These are phyloP conservation scores for Hetaerina titia DNA, from an alignment of 2,888 invertebrate species.

Conservation along the genomic window DNA sequence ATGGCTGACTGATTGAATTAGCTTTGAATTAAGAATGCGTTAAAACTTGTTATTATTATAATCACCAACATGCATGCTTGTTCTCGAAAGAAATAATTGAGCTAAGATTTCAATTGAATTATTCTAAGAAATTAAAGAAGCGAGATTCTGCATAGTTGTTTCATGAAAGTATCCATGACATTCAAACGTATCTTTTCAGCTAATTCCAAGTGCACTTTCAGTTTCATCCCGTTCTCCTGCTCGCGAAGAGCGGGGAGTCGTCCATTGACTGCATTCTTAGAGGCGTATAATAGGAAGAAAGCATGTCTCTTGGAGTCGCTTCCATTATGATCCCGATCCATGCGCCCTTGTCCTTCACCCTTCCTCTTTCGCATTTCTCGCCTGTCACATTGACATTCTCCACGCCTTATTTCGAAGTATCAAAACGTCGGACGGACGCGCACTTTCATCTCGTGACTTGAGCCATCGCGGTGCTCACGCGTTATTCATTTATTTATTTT, in stretches of 20 bases:
- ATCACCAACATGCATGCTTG: too few species aligned
- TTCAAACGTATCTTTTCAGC: not conserved
- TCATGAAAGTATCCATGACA: not conserved
- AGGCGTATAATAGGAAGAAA: conserved; percentile 32
- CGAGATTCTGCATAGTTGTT: not conserved
- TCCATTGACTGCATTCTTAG: conserved; percentile 15
- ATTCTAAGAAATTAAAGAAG: too few species aligned
- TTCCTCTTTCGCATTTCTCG: not conserved
- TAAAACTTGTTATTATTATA: too few species aligned
- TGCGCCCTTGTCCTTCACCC: conserved; percentile 28
- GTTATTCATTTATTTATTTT: not conserved
- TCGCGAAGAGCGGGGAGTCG: not conserved
- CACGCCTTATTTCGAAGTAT: not conserved
- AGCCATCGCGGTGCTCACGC: not conserved
- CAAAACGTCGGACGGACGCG: not conserved
- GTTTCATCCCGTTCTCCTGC: not conserved
- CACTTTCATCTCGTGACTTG: not conserved
- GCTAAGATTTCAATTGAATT: too few species aligned
- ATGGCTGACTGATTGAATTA: too few species aligned
- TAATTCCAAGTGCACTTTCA: not conserved
- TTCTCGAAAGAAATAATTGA: too few species aligned
- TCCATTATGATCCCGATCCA: not conserved
- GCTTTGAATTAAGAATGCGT: too few species aligned
- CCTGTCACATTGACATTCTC: conserved; percentile 9
- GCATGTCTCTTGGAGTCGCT: not conserved